A percentile compares a stretch with the other conserved stretches of the same genome.
phyloP scores from a whole-genome alignment of 2,113 vertebrate species.

The Centrocercus urophasianus region DNA sequence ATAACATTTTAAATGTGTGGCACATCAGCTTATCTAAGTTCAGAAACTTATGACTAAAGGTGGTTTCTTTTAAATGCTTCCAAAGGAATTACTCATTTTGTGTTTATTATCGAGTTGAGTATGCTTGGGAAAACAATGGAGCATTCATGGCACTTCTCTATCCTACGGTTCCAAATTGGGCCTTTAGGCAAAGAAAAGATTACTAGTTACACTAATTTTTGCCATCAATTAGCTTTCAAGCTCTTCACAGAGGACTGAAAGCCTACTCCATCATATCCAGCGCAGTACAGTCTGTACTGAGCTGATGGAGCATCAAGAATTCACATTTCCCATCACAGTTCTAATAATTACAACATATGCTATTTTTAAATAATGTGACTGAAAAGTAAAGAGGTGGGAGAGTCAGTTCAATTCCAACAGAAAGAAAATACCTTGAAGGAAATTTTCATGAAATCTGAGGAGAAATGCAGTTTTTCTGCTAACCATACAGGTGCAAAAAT shows the following conservation, averaged over 20 bases:
- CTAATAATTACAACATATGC: background rate
- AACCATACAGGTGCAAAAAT: background rate
- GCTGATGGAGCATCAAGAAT: background rate
- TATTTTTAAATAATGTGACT: background rate
- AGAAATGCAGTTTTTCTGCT: background rate
- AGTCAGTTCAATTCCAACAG: background rate
- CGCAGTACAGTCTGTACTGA: constrained; percentile 8
- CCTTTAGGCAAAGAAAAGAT: constrained; percentile 17
- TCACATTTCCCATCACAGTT: background rate
- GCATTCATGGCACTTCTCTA: background rate
- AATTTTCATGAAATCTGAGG: background rate
- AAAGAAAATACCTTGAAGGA: background rate
- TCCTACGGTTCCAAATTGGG: background rate
- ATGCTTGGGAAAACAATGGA: background rate
- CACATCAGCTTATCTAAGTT: background rate
- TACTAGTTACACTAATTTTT: background rate
- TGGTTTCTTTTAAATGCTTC: background rate
- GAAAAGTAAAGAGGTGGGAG: background rate
- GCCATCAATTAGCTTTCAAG: constrained; percentile 24
- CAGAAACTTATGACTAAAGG: background rate
- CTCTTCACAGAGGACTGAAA: background rate
- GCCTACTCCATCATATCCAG: background rate
- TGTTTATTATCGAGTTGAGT: constrained; percentile 10
- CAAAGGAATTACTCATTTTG: background rate
- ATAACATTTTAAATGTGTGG: background rate